Conservation (phyloP, 2,888 invertebrate genomes). For the Drosophila atripex region DNA sequence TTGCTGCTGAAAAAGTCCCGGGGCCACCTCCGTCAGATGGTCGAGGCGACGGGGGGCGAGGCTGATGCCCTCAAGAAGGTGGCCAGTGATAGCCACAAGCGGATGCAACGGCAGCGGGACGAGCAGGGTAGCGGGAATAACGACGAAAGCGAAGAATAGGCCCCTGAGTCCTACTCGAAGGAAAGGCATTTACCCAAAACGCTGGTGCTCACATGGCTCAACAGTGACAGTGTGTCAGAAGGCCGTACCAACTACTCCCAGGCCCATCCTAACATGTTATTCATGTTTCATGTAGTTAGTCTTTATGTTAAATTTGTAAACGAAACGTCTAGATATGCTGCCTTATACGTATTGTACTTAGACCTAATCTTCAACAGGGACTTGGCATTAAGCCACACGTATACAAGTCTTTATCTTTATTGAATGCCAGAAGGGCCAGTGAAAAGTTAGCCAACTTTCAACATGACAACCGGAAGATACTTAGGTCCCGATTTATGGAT, state of each 20-base stretch:
- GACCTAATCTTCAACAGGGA: constrained; percentile 18
- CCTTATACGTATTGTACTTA: constrained; percentile 59
- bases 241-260: constrained; percentile 38
- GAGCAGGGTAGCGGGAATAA: constrained; percentile 37
- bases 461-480: constrained; percentile 29
- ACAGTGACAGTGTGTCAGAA: background rate
- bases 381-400: constrained; percentile 4
- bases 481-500: background rate
- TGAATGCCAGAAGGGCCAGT: constrained; percentile 2
- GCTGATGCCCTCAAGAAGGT: constrained; percentile 84
- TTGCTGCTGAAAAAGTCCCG: constrained; percentile 86
- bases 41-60: constrained; percentile 87
- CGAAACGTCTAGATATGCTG: constrained; percentile 50
- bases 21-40: constrained; percentile 88
- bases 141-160: constrained; percentile 7
- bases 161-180: background rate
- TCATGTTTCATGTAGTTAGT: constrained; percentile 39
- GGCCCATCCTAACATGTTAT: constrained; percentile 8
- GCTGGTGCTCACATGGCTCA: constrained; percentile 26
- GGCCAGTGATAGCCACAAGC: constrained; percentile 83
- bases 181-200: constrained; percentile 43
- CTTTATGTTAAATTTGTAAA: constrained; percentile 29
- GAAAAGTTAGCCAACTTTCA: constrained; percentile 4
- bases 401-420: background rate
- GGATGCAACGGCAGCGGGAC: constrained; percentile 52